Evolutionary conservation across 2,888 invertebrate genomes (phyloP), one percentile per base, ranked within the genome.

Genomic region (Podotricha telesiphe): DNA sequence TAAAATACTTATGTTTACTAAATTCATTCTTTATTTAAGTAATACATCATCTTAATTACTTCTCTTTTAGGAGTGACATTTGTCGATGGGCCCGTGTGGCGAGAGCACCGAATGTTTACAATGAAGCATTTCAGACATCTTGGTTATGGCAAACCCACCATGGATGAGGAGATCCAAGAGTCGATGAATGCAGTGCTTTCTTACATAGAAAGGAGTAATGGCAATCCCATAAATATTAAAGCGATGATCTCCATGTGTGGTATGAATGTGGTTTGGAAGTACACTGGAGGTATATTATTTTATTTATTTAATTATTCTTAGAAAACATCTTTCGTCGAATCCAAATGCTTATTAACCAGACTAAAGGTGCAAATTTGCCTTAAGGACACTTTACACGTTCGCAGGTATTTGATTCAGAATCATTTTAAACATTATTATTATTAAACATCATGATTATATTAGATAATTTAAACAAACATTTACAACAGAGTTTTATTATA

Each of bases 231-330:
- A 0, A 84, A 84, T 53, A 91, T 95, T 74, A 92, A 93, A 71
- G 85, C 83, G 11, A 84, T 92, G 1, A 94, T 96, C 51, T 94
- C 95, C 67, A 86, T 95, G 48, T 93, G 95, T 0, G 94, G 96
- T 1, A 84, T 96, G 72, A 96, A 96, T 81, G 93, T 95, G 0
- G 80, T 96, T 19, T 96, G 96, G 96, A 94, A 93, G 22, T 94
- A 95, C 87, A 92, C 95, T 63, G 96, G 96, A 61, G 95, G 96
- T 77, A 86, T 77, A n/a, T 28, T 19, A 19, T 78, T 63, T 17
- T 37, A 10, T 55, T 17, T 4, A 4, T 34, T 11, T 13, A 11
- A 17, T 0, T 55, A 34, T n/a, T 7, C 13, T 55, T 4, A 10
- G 10, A 37, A 11, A n/a, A n/a, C n/a, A n/a, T 10, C 28, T 6